Percentiles rank a stretch among this genome's conserved stretches.
These are phyloP conservation scores for Aphelenchoides besseyi DNA, from an alignment of 1,140 invertebrate species.

Conservation along the genomic window DNA sequence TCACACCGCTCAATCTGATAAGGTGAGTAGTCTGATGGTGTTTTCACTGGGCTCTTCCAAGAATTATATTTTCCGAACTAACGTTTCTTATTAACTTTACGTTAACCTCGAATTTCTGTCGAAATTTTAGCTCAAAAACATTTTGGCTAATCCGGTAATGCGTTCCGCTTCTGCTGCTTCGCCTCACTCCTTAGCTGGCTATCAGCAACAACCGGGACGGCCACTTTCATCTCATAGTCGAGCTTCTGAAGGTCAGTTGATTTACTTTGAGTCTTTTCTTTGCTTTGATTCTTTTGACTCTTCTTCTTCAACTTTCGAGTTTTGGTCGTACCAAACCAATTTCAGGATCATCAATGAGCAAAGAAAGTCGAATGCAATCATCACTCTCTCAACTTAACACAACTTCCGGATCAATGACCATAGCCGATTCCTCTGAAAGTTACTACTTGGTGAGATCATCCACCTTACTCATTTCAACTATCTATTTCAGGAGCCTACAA, in stretches of 20 bases:
- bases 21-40: too few species aligned
- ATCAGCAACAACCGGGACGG: conserved; percentile 1
- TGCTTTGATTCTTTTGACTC: not conserved
- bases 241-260: conserved; percentile 22
- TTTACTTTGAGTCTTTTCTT: not conserved
- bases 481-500: not conserved
- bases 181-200: conserved; percentile 3
- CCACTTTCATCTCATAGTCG: conserved; percentile 27
- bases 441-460: conserved; percentile 20
- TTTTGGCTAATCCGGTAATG: conserved; percentile 12
- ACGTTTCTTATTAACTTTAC: too few species aligned
- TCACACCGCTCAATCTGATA: not conserved
- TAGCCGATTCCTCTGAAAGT: conserved; percentile 5
- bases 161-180: conserved; percentile 15
- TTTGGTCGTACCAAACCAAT: not conserved
- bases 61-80: too few species aligned
- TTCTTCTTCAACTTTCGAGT: conserved; percentile 11
- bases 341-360: conserved; percentile 21
- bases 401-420: not conserved
- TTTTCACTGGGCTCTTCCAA: too few species aligned
- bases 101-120: too few species aligned
- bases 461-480: not conserved
- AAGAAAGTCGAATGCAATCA: conserved; percentile 1
- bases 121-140: not conserved
- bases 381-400: conserved; percentile 15